A percentile compares a stretch with the other conserved stretches of the same genome.
These are phyloP conservation scores for Galeopsomyia nigrocyanea DNA, from an alignment of 2,888 invertebrate genomes.

Conservation along the genomic window DNA sequence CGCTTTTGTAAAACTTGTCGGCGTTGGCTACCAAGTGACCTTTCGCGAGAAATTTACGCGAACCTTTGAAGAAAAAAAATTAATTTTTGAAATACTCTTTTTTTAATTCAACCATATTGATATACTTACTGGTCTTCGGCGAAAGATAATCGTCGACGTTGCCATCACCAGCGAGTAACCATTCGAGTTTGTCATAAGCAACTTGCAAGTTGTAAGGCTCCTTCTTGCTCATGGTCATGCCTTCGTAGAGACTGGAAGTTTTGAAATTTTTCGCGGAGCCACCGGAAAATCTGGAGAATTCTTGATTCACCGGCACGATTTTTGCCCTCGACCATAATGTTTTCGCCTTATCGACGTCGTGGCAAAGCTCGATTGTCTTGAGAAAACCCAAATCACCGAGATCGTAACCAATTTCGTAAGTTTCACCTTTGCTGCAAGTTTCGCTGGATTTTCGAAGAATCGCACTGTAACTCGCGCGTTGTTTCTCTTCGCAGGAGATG, in stretches of 20 bases:
- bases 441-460: not conserved
- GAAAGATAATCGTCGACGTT: slow-evolving; percentile 57
- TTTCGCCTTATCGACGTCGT: slow-evolving; percentile 70
- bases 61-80: slow-evolving; percentile 42
- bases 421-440: slow-evolving; percentile 22
- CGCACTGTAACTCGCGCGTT: slow-evolving; percentile 21
- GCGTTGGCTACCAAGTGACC: slow-evolving; percentile 72
- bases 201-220: slow-evolving; percentile 18
- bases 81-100: too few relatives aligned
- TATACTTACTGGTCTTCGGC: slow-evolving; percentile 35
- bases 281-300: not conserved
- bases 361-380: slow-evolving; percentile 70
- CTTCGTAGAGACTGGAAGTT: slow-evolving; percentile 11
- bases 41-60: slow-evolving; percentile 64
- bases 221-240: slow-evolving; percentile 54
- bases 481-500: slow-evolving; percentile 24
- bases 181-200: not conserved
- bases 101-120: not conserved
- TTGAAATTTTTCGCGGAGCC: slow-evolving; percentile 9
- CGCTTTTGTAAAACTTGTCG: slow-evolving; percentile 71
- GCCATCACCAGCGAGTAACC: slow-evolving; percentile 54
- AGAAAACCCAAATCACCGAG: slow-evolving; percentile 18
- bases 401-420: slow-evolving; percentile 33
- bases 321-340: slow-evolving; percentile 72
- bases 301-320: slow-evolving; percentile 59